Evolutionary conservation across 2,888 invertebrate species (phyloP).

Genomic region (Diadegma fenestrale): DNA sequence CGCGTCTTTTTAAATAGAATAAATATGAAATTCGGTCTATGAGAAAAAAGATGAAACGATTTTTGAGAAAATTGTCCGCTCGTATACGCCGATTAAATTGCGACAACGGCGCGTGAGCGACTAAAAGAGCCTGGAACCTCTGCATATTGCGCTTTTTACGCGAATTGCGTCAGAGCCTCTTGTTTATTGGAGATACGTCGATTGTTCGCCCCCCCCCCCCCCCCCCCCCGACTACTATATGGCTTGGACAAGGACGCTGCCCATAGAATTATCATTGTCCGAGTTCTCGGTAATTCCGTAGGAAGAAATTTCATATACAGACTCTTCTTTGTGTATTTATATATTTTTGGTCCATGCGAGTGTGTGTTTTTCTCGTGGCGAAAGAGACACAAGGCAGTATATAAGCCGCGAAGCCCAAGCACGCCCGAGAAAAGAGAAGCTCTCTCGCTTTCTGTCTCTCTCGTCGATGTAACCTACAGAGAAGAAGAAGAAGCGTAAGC

Average conservation of each 20-base stretch:
- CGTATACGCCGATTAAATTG: constrained; percentile 23
- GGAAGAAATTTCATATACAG: constrained; percentile 38
- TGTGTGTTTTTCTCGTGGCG: constrained; percentile 43
- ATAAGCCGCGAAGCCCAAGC: constrained; percentile 7
- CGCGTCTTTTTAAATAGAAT: too few species aligned
- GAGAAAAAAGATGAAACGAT: constrained; percentile 22
- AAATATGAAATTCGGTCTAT: neutral
- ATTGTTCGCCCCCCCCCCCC: constrained; percentile 61
- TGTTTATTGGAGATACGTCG: constrained; percentile 58
- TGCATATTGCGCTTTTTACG: constrained; percentile 30
- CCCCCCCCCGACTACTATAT: constrained; percentile 17
- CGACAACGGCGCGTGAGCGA: neutral
- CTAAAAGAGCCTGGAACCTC: neutral
- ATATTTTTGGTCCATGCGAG: neutral
- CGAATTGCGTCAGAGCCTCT: constrained; percentile 53
- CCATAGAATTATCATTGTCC: constrained; percentile 64
- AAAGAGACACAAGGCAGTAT: constrained; percentile 29
- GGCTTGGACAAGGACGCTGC: constrained; percentile 53
- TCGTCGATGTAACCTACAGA: neutral
- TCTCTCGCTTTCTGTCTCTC: neutral
- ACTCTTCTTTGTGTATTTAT: neutral
- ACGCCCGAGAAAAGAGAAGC: constrained; percentile 3
- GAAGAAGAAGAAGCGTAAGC: constrained; percentile 30
- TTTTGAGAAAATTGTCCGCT: constrained; percentile 38
- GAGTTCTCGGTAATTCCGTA: constrained; percentile 65